phyloP scores from a whole-genome alignment of 2,888 invertebrate species.

The Ecdyonurus torrentis region DNA sequence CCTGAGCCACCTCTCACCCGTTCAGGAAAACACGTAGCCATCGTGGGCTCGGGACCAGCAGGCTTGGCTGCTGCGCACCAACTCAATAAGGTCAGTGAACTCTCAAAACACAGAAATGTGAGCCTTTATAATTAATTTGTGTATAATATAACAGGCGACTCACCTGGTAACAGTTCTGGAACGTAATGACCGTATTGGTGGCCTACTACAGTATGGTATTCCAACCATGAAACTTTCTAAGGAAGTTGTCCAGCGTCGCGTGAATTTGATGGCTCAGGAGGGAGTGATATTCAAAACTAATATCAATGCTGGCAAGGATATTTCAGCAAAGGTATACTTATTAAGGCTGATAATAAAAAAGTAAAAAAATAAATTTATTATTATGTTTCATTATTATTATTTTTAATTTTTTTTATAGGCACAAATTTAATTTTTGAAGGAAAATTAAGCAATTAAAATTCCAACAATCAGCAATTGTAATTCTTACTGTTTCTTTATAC shows the following conservation, averaged over 20 bases:
- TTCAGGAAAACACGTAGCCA: conserved; percentile 67
- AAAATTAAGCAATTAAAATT: too few species aligned
- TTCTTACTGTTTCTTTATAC: background rate
- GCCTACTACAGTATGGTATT: conserved; percentile 92
- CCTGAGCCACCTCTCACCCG: conserved; percentile 59
- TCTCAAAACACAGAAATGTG: background rate
- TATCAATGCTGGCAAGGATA: conserved; percentile 79
- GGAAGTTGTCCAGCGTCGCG: conserved; percentile 75
- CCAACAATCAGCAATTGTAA: background rate
- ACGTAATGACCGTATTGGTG: conserved; percentile 88
- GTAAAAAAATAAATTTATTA: conserved; percentile 6
- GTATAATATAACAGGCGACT: conserved; percentile 46
- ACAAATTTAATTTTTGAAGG: too few species aligned
- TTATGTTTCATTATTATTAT: too few species aligned
- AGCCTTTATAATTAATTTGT: background rate
- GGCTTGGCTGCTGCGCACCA: conserved; percentile 94
- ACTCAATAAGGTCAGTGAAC: conserved; percentile 51
- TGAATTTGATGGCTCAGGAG: conserved; percentile 72
- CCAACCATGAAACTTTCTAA: conserved; percentile 98
- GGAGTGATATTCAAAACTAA: conserved; percentile 82
- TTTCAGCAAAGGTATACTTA: conserved; percentile 55
- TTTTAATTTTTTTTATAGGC: background rate
- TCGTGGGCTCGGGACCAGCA: conserved; percentile 90
- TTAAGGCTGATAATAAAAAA: background rate
- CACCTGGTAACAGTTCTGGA: conserved; percentile 95